Percentiles rank a stretch among this genome's conserved stretches.
Conservation (phyloP, 2,888 invertebrate genomes). For the Pyrocoelia pectoralis region DNA sequence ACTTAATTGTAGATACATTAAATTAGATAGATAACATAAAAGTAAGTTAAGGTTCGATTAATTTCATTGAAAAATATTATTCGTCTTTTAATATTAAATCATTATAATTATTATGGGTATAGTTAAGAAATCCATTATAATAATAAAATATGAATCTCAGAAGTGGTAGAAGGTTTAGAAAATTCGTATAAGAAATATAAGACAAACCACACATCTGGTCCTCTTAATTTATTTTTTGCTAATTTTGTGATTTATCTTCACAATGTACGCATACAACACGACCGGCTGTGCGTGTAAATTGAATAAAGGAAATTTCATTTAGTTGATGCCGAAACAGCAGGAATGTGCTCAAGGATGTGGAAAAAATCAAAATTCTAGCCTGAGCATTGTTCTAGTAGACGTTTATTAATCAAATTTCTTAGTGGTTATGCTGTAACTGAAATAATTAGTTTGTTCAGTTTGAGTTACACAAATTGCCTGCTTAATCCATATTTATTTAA, state of each 20-base stretch:
- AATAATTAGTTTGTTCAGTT: too few relatives aligned
- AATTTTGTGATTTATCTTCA: slow-evolving; percentile 24
- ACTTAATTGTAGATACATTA: too few relatives aligned
- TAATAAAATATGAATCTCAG: neutral
- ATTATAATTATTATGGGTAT: neutral
- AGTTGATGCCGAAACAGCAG: neutral
- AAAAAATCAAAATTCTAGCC: neutral
- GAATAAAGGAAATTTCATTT: slow-evolving; percentile 24
- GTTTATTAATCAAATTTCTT: too few relatives aligned
- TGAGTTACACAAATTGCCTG: too few relatives aligned
- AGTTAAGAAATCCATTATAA: neutral
- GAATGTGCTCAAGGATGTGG: neutral
- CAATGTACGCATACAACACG: slow-evolving; percentile 10
- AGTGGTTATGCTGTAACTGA: too few relatives aligned
- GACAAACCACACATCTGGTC: slow-evolving; percentile 18
- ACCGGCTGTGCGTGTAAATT: slow-evolving; percentile 14
- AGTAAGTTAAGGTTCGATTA: too few relatives aligned
- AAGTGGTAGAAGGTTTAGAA: slow-evolving; percentile 6
- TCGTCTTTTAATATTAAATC: neutral
- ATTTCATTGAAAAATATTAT: too few relatives aligned
- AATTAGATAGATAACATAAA: too few relatives aligned
- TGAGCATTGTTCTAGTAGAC: too few relatives aligned
- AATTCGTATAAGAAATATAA: slow-evolving; percentile 4
- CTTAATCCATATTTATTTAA: too few relatives aligned
- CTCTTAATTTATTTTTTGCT: slow-evolving; percentile 20